Evolutionary conservation across 2,888 invertebrate species (phyloP), one percentile per base, ranked within the genome.

Genomic region (Tribolium freemani): DNA sequence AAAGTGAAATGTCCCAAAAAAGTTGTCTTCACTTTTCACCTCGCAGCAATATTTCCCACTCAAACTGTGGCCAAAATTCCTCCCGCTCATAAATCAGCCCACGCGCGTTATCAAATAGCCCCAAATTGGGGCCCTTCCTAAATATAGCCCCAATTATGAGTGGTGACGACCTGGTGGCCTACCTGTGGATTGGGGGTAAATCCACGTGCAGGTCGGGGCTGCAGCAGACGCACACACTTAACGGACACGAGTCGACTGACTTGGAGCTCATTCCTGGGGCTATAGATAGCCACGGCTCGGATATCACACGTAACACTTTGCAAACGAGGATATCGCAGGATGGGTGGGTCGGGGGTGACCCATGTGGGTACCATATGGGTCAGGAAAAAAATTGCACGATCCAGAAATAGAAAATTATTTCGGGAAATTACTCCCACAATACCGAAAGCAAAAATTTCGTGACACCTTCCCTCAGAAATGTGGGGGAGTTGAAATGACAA

Each of bases 111-210:
- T 26, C 50, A 50, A 50, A 50, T 50, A 11, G 11, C 11, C 50
- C 10, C 16, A 16, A 50, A 13, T 38, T 38, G n/a, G 8, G 38
- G 38, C 38, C 8, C 8, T 38, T 8, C n/a, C 9, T 38, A 38
- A 6, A 38, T n/a, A 38, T 38, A 38, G 38, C n/a, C 38, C 8
- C 8, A n/a, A 8, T 8, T 38, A n/a, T 38, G 8, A n/a, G 8
- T 38, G 45, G 21, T 16, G 21, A 45, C n/a, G 58, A 45, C 58
- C 56, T 38, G 9, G 20, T 38, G 38, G 76, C 84, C 83, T 84
- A 85, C 85, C 85, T 85, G 85, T 84, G 83, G 85, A 83, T 83
- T 76, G 75, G 76, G n/a, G 81, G 56, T 79, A 79, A 79, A 83
- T 81, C 81, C 83, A 82, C 80, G 82, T 82, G 82, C 82, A 81